phyloP scores from a whole-genome alignment of 37 sponge, comb jelly and placozoan species.

The Bolinopsis microptera region DNA sequence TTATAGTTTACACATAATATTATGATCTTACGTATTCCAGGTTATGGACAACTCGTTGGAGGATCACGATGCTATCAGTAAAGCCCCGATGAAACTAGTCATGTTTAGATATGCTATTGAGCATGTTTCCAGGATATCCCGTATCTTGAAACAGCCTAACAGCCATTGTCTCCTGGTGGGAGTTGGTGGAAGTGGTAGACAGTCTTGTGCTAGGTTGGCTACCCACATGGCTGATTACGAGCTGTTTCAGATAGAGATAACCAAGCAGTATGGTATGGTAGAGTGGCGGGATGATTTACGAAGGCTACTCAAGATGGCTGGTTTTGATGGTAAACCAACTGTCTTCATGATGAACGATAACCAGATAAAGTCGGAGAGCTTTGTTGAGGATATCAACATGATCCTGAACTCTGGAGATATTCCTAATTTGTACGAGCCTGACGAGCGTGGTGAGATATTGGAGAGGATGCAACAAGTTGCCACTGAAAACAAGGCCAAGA shows the following conservation, averaged over 20 bases:
- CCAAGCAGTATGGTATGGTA: conserved; percentile 56
- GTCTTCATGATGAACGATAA: conserved; percentile 69
- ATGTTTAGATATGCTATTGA: conserved; percentile 69
- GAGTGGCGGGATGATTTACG: conserved; percentile 70
- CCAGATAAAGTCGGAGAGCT: conserved; percentile 68
- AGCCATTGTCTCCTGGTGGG: conserved; percentile 68
- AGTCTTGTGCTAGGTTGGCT: conserved; percentile 92
- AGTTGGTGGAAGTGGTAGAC: conserved; percentile 88
- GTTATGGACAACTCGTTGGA: conserved; percentile 66
- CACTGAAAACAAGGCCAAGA: conserved; percentile 70
- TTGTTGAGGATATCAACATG: conserved; percentile 69
- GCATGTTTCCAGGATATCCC: conserved; percentile 67
- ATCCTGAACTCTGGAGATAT: conserved; percentile 70
- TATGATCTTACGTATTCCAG: too few species aligned
- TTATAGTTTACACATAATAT: too few species aligned
- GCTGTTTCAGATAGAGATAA: conserved; percentile 83
- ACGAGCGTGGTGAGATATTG: conserved; percentile 68
- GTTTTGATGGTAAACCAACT: conserved; percentile 66
- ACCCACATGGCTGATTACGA: conserved; percentile 94
- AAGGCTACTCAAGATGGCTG: conserved; percentile 62
- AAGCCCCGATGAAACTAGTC: conserved; percentile 68
- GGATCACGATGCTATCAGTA: conserved; percentile 66
- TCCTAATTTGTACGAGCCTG: conserved; percentile 69
- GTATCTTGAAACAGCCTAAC: conserved; percentile 69
- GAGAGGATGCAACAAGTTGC: conserved; percentile 67